Evolutionary conservation across 1,140 invertebrate genomes (phyloP).

Genomic region (Doryteuthis pealeii): DNA sequence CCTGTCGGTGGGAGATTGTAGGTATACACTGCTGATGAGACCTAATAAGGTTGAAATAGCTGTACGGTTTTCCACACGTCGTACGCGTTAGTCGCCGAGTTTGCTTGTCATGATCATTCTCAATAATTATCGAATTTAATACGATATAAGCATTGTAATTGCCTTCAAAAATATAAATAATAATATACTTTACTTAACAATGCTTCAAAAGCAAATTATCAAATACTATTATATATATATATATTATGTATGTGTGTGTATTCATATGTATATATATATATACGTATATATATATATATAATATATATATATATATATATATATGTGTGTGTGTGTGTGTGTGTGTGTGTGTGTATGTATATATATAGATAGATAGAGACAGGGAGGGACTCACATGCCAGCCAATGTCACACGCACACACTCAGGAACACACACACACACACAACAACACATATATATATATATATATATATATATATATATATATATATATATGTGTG

Average conservation of each 20-base stretch:
- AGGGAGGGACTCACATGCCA: not conserved
- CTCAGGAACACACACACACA: not conserved
- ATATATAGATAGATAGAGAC: not conserved
- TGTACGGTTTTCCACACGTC: too few species aligned
- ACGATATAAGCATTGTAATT: too few species aligned
- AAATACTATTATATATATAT: not conserved
- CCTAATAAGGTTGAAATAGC: too few species aligned
- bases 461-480: slow-evolving; percentile 1
- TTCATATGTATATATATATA: not conserved
- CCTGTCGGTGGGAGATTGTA: too few species aligned
- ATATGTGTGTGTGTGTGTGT: not conserved
- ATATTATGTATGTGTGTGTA: not conserved
- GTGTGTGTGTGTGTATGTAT: not conserved
- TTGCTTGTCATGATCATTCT: too few species aligned
- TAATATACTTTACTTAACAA: too few species aligned
- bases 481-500: slow-evolving; percentile 2
- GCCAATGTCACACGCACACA: not conserved
- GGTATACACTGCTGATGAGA: too few species aligned
- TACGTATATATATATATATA: not conserved
- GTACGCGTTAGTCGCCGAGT: too few species aligned
- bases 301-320: not conserved
- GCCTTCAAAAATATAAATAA: too few species aligned
- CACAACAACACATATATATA: not conserved
- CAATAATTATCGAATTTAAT: too few species aligned
- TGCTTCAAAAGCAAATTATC: too few species aligned